Percentiles rank a stretch among this genome's conserved stretches.
phyloP scores from a whole-genome alignment of 2,888 invertebrate species.

The Antheraea yamamai region DNA sequence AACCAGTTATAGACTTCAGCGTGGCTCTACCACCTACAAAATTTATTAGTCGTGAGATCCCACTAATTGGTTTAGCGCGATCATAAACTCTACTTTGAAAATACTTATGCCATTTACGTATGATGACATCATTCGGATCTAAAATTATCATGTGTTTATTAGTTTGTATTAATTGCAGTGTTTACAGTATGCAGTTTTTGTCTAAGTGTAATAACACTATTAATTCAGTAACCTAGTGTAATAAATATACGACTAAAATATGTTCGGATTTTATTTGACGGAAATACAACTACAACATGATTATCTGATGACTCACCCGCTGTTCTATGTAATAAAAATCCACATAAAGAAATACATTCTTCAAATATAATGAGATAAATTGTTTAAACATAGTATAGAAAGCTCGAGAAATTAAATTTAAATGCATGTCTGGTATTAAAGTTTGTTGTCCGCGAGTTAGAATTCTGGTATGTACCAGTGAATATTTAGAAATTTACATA shows the following conservation, averaged over 20 bases:
- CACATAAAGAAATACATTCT: not conserved
- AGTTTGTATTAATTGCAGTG: not conserved
- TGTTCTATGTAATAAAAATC: not conserved
- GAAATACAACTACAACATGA: not conserved
- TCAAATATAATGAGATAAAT: not conserved
- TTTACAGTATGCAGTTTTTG: not conserved
- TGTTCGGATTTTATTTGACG: not conserved
- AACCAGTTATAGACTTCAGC: no score
- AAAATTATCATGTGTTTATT: not conserved
- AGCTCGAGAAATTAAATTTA: no score
- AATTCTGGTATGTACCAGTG: no score
- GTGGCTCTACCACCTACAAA: no score
- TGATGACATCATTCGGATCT: not conserved
- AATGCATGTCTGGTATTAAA: no score
- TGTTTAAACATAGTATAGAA: not conserved
- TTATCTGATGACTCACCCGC: constrained; percentile 11
- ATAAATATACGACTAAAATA: not conserved
- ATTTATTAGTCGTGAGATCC: not conserved
- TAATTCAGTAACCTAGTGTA: no score
- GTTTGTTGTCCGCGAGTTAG: no score
- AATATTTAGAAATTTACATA: no score
- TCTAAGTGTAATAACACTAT: not conserved
- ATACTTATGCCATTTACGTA: not conserved
- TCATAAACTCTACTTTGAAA: not conserved
- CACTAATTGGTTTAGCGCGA: not conserved